Conservation (phyloP, 2,888 invertebrate species). For the Pilophorus perplexus region DNA sequence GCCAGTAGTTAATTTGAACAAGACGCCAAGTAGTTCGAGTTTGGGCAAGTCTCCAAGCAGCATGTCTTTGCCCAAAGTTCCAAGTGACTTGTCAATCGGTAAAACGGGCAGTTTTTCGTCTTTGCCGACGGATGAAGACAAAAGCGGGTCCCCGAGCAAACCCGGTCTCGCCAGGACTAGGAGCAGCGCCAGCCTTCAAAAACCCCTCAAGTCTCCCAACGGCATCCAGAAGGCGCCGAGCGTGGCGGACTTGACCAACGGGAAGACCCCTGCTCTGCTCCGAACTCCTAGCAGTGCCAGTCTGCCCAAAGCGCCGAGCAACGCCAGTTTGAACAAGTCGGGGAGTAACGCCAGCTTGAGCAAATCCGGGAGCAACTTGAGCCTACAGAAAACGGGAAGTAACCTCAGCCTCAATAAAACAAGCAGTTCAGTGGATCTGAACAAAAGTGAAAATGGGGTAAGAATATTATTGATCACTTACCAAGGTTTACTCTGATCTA, state of each 20-base stretch:
- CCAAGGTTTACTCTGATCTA: no score
- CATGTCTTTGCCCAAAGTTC: constrained; percentile 46
- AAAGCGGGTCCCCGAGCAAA: constrained; percentile 11
- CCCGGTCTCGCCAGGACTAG: constrained; percentile 1
- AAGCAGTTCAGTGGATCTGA: constrained; percentile 44
- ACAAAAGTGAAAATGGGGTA: constrained; percentile 17
- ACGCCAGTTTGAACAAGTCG: background rate
- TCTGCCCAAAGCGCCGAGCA: background rate
- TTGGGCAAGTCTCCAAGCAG: constrained; percentile 27
- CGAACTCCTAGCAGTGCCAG: constrained; percentile 12
- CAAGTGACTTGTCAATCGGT: constrained; percentile 29
- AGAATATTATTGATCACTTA: no score
- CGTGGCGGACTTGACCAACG: no score
- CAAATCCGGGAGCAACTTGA: background rate
- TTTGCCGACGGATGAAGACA: constrained; percentile 40
- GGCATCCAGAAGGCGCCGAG: background rate
- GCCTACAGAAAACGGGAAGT: constrained; percentile 12
- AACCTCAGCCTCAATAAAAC: constrained; percentile 11
- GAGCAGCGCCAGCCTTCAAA: constrained; percentile 31
- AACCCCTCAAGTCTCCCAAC: background rate
- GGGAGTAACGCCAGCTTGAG: constrained; percentile 4
- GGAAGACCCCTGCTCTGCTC: no score
- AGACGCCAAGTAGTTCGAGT: constrained; percentile 32
- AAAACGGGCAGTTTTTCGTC: constrained; percentile 44
- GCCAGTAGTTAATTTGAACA: constrained; percentile 16